Evolutionary conservation across 2,797 vertebrate species (phyloP).

Genomic region (Urocyon cinereoargenteus): DNA sequence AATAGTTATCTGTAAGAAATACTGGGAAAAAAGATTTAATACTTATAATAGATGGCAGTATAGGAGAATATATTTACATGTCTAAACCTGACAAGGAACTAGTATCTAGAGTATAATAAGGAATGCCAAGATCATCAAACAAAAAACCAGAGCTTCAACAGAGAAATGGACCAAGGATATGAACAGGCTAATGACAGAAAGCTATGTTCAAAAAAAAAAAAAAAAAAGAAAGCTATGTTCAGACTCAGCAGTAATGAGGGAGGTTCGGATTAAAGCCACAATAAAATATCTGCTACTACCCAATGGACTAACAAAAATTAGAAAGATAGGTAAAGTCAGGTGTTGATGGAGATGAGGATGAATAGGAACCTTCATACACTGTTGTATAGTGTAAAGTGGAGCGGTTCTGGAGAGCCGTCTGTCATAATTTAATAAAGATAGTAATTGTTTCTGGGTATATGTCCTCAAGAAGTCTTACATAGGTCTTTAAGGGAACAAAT

Average conservation of each 20-base stretch:
- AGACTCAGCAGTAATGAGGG: conserved; percentile 8
- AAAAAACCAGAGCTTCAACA: background rate
- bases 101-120: background rate
- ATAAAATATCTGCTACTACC: background rate
- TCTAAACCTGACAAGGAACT: conserved; percentile 46
- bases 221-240: background rate
- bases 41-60: background rate
- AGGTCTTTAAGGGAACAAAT: background rate
- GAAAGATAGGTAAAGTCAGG: background rate
- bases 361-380: background rate
- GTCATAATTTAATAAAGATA: background rate
- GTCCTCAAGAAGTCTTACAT: conserved; percentile 11
- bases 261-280: conserved; percentile 13
- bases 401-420: background rate
- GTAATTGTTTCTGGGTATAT: background rate
- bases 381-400: background rate
- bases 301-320: conserved; percentile 4
- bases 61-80: background rate
- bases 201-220: no score
- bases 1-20: background rate
- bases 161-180: conserved; percentile 12
- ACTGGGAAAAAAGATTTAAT: background rate
- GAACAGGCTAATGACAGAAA: background rate
- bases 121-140: background rate
- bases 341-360: background rate